Percentiles rank a stretch among this genome's conserved stretches.
These are phyloP conservation scores for Drosophila peninsularis DNA, from an alignment of 2,888 invertebrate species.

Conservation along the genomic window DNA sequence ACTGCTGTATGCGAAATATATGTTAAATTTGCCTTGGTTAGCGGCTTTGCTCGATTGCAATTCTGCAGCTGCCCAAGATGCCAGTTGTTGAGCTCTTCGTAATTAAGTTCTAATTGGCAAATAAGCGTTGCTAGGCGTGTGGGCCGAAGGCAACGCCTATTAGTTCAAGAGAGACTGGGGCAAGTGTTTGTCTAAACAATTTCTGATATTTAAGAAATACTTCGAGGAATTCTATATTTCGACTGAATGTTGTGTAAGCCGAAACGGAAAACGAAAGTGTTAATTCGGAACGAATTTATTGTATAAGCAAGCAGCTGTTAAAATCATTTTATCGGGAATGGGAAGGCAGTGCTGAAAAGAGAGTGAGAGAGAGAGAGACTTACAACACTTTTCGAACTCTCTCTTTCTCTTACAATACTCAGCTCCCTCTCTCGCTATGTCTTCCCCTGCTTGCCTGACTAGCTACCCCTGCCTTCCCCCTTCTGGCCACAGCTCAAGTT, in stretches of 20 bases:
- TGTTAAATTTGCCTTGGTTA: slow-evolving; percentile 58
- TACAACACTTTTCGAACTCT: neutral
- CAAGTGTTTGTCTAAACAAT: slow-evolving; percentile 38
- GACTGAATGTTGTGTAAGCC: slow-evolving; percentile 44
- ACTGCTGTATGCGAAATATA: slow-evolving; percentile 42
- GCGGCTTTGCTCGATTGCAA: slow-evolving; percentile 56
- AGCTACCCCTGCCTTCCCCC: neutral
- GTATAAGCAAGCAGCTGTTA: slow-evolving; percentile 42
- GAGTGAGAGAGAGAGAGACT: neutral
- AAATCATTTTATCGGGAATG: slow-evolving; percentile 1
- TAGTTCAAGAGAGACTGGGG: slow-evolving; percentile 5
- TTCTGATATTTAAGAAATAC: neutral
- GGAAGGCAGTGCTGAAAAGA: neutral
- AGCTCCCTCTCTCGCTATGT: neutral
- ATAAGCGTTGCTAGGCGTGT: slow-evolving; percentile 28
- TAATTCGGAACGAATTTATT: slow-evolving; percentile 36
- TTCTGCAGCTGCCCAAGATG: slow-evolving; percentile 46
- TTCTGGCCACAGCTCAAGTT: slow-evolving; percentile 40
- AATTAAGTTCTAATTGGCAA: slow-evolving; percentile 65
- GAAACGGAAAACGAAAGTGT: slow-evolving; percentile 65
- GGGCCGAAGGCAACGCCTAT: slow-evolving; percentile 6
- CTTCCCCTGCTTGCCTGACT: neutral
- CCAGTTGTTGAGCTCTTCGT: slow-evolving; percentile 51
- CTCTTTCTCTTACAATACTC: neutral
- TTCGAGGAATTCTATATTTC: neutral